A percentile compares a stretch with the other conserved stretches of the same genome.
Evolutionary conservation across 2,113 vertebrate species (phyloP).

Genomic region (Hippocampus guttulatus): DNA sequence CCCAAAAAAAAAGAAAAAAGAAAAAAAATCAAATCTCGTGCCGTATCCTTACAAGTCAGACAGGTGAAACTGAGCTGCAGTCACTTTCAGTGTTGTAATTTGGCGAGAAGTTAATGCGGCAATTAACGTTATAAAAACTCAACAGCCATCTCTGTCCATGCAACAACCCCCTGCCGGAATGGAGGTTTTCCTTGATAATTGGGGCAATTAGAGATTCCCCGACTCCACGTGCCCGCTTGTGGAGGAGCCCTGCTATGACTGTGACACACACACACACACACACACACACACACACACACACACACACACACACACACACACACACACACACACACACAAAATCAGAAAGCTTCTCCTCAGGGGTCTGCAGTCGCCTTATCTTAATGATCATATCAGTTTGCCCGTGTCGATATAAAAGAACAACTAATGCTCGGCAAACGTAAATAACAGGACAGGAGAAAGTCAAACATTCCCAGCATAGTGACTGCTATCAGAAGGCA

Average conservation of each 20-base stretch:
- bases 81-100: conserved; percentile 21
- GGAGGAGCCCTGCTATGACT: conserved; percentile 56
- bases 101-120: conserved; percentile 29
- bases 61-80: conserved; percentile 6
- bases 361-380: conserved; percentile 48
- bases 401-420: conserved; percentile 29
- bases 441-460: conserved; percentile 58
- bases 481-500: conserved; percentile 45
- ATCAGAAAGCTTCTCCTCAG: conserved; percentile 46
- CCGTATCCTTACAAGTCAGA: not conserved
- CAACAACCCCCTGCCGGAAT: conserved; percentile 46
- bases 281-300: no score
- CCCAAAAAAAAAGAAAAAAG: not conserved
- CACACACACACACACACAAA: not conserved
- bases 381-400: conserved; percentile 64
- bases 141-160: conserved; percentile 18
- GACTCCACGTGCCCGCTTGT: conserved; percentile 41
- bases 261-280: conserved; percentile 35
- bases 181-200: conserved; percentile 63
- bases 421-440: conserved; percentile 52
- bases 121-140: conserved; percentile 30
- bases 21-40: no score
- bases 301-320: no score
- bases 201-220: conserved; percentile 62
- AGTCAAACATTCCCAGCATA: conserved; percentile 38